Evolutionary conservation across 2,888 invertebrate genomes (phyloP), one percentile per base, ranked within the genome.

Genomic region (Rotaria socialis): DNA sequence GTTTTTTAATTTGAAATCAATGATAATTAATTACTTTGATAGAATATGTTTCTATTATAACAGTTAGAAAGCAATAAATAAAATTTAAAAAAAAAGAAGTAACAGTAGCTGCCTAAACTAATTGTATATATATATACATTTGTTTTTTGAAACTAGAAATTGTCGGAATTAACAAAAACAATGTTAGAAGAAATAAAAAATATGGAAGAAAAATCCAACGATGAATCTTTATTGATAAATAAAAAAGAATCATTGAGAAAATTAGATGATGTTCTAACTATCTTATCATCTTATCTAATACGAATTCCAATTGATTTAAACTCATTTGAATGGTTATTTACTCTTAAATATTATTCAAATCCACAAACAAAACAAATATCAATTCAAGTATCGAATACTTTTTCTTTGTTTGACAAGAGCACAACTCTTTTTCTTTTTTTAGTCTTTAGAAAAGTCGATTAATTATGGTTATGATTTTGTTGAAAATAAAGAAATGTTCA

Each of bases 311-410:
- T 43, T 22, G 43, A 75, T 67, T 50, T 67, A 10, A 67, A 60
- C 16, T 86, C 86, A 22, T 60, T 67, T 41, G 84, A 84, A 41
- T 86, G 86, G 86, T 24, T 52, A 67, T 27, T 60, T 22, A 86
- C 60, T 24, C 60, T 84, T 43, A 84, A 50, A 60, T 86, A 60
- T 67, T 67, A 84, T 86, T 84, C 41, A 5, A 75, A 75, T 43
- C 19, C 16, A 43, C 41, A 75, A 24, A 43, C 41, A 6, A 75
- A 75, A 75, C 43, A 75, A 43, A 19, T 75, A 4, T 22, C 41
- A 22, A 75, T 75, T 24, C 24, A 43, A 43, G 75, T 43, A 75
- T 43, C 35, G 6, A 50, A 50, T 50, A 11, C 50, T 35, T 35
- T 35, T 35, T 35, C 35, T 35, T 35, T 35, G 35, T 2, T 35